Evolutionary conservation across 2,888 invertebrate genomes (phyloP), one percentile per base, ranked within the genome.

Genomic region (Aspidapion aeneum): DNA sequence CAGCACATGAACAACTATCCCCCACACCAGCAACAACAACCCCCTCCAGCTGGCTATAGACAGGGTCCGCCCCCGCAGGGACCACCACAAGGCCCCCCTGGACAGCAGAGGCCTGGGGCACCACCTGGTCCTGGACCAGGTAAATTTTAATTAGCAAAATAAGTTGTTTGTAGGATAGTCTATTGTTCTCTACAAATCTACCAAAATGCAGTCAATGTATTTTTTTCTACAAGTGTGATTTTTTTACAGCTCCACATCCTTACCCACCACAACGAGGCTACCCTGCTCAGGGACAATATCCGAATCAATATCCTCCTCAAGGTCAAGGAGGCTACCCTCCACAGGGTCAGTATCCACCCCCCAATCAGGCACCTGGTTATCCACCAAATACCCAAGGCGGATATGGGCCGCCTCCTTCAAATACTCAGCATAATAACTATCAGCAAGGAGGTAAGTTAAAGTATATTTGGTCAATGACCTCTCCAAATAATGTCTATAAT

Each of bases 321-420:
- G 85, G 84, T 61, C 84, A 85, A 22, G 82, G 81, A 35, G 35
- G 35, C 12, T 35, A 35, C 12, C 89, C 89, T 79, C 88, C 88
- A 16, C 87, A 87, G 58, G 84, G 82, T 62, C 83, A 83, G 64
- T 87, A 88, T 73, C 84, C 86, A 52, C 87, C 88, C 52, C 87
- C 88, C 21, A 88, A 87, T 68, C 88, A 86, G 77, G 86, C 87
- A 22, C 88, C 88, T 70, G 86, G 85, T 0, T 89, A 89, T 63
- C 87, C 89, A 9, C 79, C 84, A 7, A 81, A 80, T 18, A 82
- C 80, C 68, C 87, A 85, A 75, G 83, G 83, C 21, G 83, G 80
- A 58, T 87, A 87, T 78, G 87, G 86, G 0, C 86, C 86, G 65
- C 86, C 86, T 52, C 86, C 84, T 18, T 82, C 85, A 51, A 85